Base-by-base conservation (phyloP, 2,113 vertebrate genomes). In the Brachionichthys hirsutus region DNA sequence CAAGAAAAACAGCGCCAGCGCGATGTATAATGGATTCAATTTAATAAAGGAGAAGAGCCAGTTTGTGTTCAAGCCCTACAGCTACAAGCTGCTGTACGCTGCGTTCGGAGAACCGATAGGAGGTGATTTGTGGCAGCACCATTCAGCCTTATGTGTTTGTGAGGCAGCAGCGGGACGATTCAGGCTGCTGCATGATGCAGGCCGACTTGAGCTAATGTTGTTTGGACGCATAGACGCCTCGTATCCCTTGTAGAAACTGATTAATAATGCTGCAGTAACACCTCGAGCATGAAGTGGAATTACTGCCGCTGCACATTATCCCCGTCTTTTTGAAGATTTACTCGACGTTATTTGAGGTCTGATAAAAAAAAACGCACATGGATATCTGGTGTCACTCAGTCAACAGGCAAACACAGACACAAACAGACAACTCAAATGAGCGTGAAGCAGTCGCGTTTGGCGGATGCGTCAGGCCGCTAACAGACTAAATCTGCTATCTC, bases 81-180 rank as follows among this genome's bases (percentile, higher is more conserved):
- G 82, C 71, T 49, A 71, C 12, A 53, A 64, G 76, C 73, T 61
- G 69, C 69, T 62, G 68, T 59, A 53, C 14, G 38, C 63, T n/a
- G 77, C 73, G 72, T 75, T 70, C 66, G 62, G 48, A 71, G 67
- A 77, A 67, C 40, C 72, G 84, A 85, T 75, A 30, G 81, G 70
- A 65, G 61, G 61, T 69, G 77, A 87, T 85, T 73, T 85, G 83
- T 74, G 79, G 83, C 58, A 64, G 78, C 63, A 63, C 78, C 62
- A 76, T 73, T 82, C 83, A 78, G 73, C 62, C 78, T 75, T 15
- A 67, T 80, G 82, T 66, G 68, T 58, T n/a, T 82, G 61, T 71
- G 81, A 83, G 57, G 61, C 45, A 57, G 62, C 70, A 74, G 48
- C 11, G 49, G 52, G 69, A 40, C 8, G 14, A 70, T 64, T 75